Evolutionary conservation across 1,140 invertebrate genomes (phyloP).

Genomic region (Polypedilum vanderplanki): DNA sequence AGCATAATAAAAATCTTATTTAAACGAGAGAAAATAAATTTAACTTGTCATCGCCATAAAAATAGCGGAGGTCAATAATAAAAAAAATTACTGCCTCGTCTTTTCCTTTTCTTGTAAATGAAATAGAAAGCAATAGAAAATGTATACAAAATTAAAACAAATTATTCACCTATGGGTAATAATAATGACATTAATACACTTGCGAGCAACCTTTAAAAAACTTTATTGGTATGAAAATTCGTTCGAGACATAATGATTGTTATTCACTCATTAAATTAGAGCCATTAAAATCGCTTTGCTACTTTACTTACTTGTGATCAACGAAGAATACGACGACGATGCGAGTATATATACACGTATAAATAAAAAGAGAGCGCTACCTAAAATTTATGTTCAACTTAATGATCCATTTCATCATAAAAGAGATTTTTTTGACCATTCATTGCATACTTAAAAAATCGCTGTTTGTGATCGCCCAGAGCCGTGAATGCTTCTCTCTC

Average conservation of each 20-base stretch:
- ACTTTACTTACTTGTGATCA: neutral
- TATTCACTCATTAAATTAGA: constrained; percentile 6
- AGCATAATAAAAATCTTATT: no score
- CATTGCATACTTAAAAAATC: neutral
- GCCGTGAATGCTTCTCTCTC: neutral
- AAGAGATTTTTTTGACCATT: neutral
- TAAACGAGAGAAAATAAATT: no score
- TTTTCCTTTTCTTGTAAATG: no score
- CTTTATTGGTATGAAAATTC: neutral
- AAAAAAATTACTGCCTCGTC: no score
- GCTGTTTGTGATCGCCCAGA: constrained; percentile 9
- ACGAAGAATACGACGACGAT: no score
- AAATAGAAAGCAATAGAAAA: no score
- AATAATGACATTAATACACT: constrained; percentile 10
- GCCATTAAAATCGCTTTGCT: constrained; percentile 1
- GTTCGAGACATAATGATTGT: neutral
- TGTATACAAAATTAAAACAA: no score
- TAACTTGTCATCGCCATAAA: no score
- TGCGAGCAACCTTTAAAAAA: neutral
- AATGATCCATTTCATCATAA: constrained; percentile 18
- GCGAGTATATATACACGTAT: no score
- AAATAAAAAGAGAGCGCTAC: neutral
- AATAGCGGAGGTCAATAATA: no score
- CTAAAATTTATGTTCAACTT: constrained; percentile 19
- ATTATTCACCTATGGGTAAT: neutral